phyloP scores from a whole-genome alignment of 2,113 vertebrate species.

The Colius striatus region DNA sequence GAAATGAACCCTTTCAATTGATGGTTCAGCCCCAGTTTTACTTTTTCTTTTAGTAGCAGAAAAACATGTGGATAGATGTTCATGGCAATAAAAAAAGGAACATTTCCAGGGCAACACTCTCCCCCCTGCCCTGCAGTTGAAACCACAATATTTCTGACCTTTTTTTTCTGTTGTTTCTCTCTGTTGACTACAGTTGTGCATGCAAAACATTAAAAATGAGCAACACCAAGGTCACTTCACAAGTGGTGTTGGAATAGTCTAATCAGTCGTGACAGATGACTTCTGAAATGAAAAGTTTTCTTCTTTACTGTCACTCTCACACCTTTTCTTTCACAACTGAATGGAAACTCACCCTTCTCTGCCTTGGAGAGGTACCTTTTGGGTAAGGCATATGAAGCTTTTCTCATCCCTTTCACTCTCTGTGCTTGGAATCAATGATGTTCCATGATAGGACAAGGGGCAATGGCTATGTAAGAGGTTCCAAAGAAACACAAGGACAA shows the following conservation, averaged over 20 bases:
- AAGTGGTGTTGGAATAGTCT: not conserved
- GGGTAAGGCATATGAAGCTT: not conserved
- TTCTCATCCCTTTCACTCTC: not conserved
- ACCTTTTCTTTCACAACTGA: not conserved
- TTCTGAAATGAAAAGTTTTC: not conserved
- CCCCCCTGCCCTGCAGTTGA: not conserved
- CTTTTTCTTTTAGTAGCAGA: not conserved
- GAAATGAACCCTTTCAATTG: not conserved
- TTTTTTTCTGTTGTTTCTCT: not conserved
- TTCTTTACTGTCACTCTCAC: not conserved
- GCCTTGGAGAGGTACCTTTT: not conserved
- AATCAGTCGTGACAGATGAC: not conserved
- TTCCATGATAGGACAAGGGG: too few relatives aligned
- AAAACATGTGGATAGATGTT: not conserved
- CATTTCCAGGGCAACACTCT: not conserved
- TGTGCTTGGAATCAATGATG: not conserved
- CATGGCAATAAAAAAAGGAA: not conserved
- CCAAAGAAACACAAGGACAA: too few relatives aligned
- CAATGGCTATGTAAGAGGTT: too few relatives aligned
- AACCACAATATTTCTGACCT: not conserved
- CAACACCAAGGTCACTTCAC: not conserved
- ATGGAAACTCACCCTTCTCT: not conserved
- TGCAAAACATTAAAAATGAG: not conserved
- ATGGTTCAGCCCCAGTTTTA: rapidly evolving
- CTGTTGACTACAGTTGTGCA: not conserved